Conservation (phyloP, 2,797 vertebrate genomes). For the Glyptemys insculpta region DNA sequence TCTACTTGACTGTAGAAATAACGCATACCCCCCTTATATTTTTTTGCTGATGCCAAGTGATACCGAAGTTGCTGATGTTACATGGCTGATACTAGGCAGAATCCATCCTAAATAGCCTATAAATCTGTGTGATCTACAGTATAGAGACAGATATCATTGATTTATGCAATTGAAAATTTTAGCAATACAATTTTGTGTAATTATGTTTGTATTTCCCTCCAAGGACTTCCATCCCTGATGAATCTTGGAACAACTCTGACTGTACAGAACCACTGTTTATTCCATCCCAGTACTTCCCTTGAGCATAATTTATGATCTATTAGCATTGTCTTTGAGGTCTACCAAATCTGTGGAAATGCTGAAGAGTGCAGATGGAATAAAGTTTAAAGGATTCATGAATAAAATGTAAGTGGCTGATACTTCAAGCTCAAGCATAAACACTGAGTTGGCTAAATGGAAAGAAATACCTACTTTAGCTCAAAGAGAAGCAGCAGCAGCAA, state of each 20-base stretch:
- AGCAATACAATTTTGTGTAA: conserved; percentile 68
- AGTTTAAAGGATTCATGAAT: conserved; percentile 67
- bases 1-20: conserved; percentile 77
- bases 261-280: conserved; percentile 34
- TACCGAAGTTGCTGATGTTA: conserved; percentile 74
- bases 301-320: conserved; percentile 61
- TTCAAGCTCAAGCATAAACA: conserved; percentile 55
- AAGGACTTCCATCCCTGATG: conserved; percentile 9
- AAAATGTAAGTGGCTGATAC: conserved; percentile 55
- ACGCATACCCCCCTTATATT: conserved; percentile 20
- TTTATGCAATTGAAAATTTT: conserved; percentile 75
- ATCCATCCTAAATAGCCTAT: conserved; percentile 66
- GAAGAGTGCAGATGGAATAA: conserved; percentile 37
- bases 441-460: conserved; percentile 57
- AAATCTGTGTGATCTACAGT: conserved; percentile 61
- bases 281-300: neutral
- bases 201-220: conserved; percentile 66
- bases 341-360: conserved; percentile 33
- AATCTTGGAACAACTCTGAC: neutral
- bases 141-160: conserved; percentile 60
- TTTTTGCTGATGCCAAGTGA: conserved; percentile 75
- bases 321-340: conserved; percentile 57
- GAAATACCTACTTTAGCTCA: conserved; percentile 62
- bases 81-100: conserved; percentile 50
- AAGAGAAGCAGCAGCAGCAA: conserved; percentile 32